Conservation (phyloP, 2,797 vertebrate genomes). For the Remorina albescens region DNA sequence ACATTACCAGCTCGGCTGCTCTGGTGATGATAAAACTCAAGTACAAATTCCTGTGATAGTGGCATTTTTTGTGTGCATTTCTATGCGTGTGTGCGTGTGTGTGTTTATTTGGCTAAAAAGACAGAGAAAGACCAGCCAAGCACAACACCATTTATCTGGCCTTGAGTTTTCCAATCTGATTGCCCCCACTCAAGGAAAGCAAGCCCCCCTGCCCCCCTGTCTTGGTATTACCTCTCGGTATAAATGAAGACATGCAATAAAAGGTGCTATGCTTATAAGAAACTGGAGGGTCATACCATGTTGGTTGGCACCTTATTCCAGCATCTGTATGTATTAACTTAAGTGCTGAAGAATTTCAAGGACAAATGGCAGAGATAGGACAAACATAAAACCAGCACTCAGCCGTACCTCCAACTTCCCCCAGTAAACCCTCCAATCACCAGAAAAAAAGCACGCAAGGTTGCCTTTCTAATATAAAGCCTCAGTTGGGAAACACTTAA, state of each 20-base stretch:
- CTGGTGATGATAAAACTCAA: conserved; percentile 83
- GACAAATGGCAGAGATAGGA: too few relatives aligned
- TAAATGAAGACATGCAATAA: conserved; percentile 42
- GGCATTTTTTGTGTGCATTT: conserved; percentile 46
- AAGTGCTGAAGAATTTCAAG: conserved; percentile 58
- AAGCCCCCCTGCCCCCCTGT: conserved; percentile 31
- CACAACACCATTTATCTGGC: conserved; percentile 77
- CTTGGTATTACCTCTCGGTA: conserved; percentile 32
- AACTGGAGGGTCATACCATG: conserved; percentile 41
- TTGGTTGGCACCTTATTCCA: conserved; percentile 32
- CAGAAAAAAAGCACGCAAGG: conserved; percentile 34
- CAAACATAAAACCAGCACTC: too few relatives aligned
- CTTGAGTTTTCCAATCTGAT: conserved; percentile 73
- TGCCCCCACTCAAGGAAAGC: conserved; percentile 64
- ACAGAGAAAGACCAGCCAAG: conserved; percentile 69
- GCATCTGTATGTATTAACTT: conserved; percentile 32
- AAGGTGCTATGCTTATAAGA: conserved; percentile 44
- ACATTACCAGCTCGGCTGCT: conserved; percentile 83
- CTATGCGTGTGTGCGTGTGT: conserved; percentile 20
- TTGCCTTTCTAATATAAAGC: conserved; percentile 33
- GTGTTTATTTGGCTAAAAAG: conserved; percentile 38
- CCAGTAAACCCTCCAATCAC: conserved; percentile 41
- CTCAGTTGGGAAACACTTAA: conserved; percentile 34
- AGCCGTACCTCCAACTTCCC: conserved; percentile 32
- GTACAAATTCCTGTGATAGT: conserved; percentile 86